Evolutionary conservation across 2,888 invertebrate species (phyloP).

Genomic region (Drymonia ruficornis): DNA sequence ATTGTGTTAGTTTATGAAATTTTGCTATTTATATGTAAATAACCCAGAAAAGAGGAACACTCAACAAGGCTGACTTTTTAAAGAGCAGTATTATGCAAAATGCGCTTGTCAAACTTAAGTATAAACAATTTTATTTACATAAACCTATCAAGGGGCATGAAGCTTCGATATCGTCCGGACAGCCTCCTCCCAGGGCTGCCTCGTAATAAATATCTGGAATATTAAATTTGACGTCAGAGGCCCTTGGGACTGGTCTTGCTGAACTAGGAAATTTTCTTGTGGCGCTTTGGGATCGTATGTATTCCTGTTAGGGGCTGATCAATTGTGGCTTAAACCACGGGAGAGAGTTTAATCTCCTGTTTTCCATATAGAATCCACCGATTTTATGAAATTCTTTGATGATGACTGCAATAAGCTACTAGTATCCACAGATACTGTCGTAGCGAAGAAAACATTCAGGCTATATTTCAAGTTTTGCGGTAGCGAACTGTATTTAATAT

Average conservation of each 20-base stretch:
- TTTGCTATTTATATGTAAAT: no score
- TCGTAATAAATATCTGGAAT: conserved; percentile 7
- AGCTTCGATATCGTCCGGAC: conserved; percentile 30
- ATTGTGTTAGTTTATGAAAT: no score
- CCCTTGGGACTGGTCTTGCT: conserved; percentile 5
- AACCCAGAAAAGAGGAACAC: no score
- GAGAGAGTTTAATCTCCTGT: no score
- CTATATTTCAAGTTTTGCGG: no score
- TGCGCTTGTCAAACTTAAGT: not conserved
- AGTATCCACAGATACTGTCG: no score
- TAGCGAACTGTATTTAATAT: no score
- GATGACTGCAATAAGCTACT: no score
- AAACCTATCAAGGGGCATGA: conserved; percentile 37
- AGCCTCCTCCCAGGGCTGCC: conserved; percentile 22
- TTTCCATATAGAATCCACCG: no score
- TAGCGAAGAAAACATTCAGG: no score
- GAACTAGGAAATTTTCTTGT: conserved; percentile 7
- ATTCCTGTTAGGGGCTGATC: not conserved
- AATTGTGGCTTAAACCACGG: no score
- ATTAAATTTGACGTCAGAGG: conserved; percentile 3
- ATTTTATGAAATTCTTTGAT: no score
- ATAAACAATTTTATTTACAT: conserved; percentile 28
- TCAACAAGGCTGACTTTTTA: conserved; percentile 4
- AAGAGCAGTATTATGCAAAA: conserved; percentile 35
- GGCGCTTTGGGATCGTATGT: not conserved